Conservation (phyloP, 2,888 invertebrate species). For the Ectemnius lituratus region DNA sequence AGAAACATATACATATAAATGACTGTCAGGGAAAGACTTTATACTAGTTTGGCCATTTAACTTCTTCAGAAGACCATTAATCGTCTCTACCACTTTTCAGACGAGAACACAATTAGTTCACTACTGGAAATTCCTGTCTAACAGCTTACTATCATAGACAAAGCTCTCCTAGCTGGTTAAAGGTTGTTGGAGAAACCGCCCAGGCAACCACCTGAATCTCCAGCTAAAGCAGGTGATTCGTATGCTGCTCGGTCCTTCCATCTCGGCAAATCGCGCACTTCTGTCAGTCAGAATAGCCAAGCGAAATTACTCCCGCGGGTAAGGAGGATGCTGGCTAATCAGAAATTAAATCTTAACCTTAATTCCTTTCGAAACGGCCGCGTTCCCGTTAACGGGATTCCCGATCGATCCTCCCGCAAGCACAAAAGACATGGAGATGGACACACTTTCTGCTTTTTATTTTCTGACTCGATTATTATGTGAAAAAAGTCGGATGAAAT, state of each 20-base stretch:
- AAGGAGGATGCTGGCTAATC: slow-evolving; percentile 71
- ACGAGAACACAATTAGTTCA: too few species aligned
- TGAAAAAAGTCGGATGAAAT: too few species aligned
- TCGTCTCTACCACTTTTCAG: too few species aligned
- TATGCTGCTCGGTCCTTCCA: slow-evolving; percentile 75
- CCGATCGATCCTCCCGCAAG: slow-evolving; percentile 45
- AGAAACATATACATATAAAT: too few species aligned
- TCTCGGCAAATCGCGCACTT: slow-evolving; percentile 74
- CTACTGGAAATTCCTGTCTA: too few species aligned
- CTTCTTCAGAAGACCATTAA: too few species aligned
- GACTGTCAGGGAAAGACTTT: too few species aligned
- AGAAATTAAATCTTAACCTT: slow-evolving; percentile 77
- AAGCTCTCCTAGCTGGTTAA: slow-evolving; percentile 43
- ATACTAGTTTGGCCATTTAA: too few species aligned
- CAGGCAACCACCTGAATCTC: slow-evolving; percentile 63
- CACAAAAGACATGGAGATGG: background rate
- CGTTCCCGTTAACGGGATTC: slow-evolving; percentile 50
- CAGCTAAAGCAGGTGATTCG: slow-evolving; percentile 74
- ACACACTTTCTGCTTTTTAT: too few species aligned
- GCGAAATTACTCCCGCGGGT: slow-evolving; percentile 70
- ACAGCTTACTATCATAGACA: slow-evolving; percentile 47
- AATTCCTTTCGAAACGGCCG: slow-evolving; percentile 62
- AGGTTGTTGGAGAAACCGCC: slow-evolving; percentile 59
- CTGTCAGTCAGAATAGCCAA: slow-evolving; percentile 76
- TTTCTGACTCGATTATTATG: too few species aligned